Percentiles rank a stretch among this genome's conserved stretches.
These are phyloP conservation scores for Microdon myrmicae DNA, from an alignment of 2,888 invertebrate species.

Conservation along the genomic window DNA sequence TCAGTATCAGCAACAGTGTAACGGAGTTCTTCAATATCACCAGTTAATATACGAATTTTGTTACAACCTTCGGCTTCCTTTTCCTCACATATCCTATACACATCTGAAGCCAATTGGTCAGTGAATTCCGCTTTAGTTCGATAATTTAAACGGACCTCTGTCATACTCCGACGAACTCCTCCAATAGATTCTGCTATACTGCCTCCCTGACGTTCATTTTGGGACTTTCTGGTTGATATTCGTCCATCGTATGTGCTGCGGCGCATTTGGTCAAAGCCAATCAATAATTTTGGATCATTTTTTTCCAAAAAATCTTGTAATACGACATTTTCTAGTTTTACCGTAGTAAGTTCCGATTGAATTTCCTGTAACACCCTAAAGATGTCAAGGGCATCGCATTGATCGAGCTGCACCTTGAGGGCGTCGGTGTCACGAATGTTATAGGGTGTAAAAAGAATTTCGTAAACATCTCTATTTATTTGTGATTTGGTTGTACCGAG, in stretches of 20 bases:
- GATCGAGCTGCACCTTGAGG: constrained; percentile 42
- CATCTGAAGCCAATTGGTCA: constrained; percentile 59
- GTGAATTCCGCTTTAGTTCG: constrained; percentile 62
- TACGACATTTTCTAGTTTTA: constrained; percentile 60
- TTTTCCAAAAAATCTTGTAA: constrained; percentile 62
- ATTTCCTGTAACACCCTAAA: constrained; percentile 56
- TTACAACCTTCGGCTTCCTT: constrained; percentile 57
- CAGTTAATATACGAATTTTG: constrained; percentile 62
- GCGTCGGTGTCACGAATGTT: constrained; percentile 47
- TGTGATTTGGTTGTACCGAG: background rate
- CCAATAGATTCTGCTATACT: too few species aligned
- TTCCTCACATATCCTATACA: constrained; percentile 56
- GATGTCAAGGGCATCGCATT: constrained; percentile 59
- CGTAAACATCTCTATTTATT: constrained; percentile 25
- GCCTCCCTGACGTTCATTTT: constrained; percentile 45
- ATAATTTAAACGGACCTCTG: constrained; percentile 59
- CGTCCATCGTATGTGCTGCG: constrained; percentile 49
- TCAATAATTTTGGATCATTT: constrained; percentile 61
- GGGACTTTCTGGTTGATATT: constrained; percentile 10
- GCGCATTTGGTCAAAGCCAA: constrained; percentile 56
- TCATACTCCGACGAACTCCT: constrained; percentile 2
- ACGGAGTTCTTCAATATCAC: constrained; percentile 68
- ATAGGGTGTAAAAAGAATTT: constrained; percentile 41
- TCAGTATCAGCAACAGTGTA: constrained; percentile 67
- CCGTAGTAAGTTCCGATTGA: constrained; percentile 56